Conservation (phyloP, 2,797 vertebrate genomes). For the Periophthalmus magnuspinnatus region DNA sequence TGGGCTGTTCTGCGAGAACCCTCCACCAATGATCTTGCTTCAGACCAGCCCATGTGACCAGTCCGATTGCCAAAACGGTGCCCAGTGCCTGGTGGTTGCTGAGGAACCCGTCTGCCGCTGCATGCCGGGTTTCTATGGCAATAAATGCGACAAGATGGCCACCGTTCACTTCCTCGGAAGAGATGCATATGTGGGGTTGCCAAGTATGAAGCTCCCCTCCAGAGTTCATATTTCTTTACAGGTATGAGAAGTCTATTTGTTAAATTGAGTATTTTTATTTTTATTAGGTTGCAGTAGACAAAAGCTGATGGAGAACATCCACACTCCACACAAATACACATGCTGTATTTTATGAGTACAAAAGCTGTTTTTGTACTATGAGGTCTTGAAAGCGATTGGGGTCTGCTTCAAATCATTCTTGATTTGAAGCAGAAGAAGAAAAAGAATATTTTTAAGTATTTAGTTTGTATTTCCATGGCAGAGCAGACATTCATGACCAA, state of each 20-base stretch:
- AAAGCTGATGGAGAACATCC: neutral
- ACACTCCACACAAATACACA: neutral
- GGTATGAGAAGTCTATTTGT: conserved; percentile 66
- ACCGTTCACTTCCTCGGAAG: conserved; percentile 93
- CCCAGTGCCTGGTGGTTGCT: conserved; percentile 86
- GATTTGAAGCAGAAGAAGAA: too few species aligned
- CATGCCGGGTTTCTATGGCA: conserved; percentile 88
- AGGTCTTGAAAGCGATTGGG: conserved; percentile 28
- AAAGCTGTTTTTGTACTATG: conserved; percentile 18
- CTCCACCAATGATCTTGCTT: conserved; percentile 93
- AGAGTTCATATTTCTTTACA: conserved; percentile 92
- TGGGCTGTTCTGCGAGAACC: conserved; percentile 91
- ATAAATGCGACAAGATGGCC: conserved; percentile 89
- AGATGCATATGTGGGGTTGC: conserved; percentile 88
- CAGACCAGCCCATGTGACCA: conserved; percentile 96
- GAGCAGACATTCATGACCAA: conserved; percentile 9
- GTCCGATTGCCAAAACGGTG: conserved; percentile 90
- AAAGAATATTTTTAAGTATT: conserved; percentile 18
- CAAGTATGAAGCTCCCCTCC: conserved; percentile 83
- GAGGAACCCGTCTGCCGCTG: conserved; percentile 92
- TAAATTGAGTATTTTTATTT: neutral
- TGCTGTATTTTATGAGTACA: conserved; percentile 1
- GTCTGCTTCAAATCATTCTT: conserved; percentile 22
- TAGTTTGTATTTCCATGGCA: conserved; percentile 45
- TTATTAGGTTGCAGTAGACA: neutral